These are phyloP conservation scores for Stylophora pistillata DNA, from an alignment of 64 coral and sea anemone species.

Conservation along the genomic window DNA sequence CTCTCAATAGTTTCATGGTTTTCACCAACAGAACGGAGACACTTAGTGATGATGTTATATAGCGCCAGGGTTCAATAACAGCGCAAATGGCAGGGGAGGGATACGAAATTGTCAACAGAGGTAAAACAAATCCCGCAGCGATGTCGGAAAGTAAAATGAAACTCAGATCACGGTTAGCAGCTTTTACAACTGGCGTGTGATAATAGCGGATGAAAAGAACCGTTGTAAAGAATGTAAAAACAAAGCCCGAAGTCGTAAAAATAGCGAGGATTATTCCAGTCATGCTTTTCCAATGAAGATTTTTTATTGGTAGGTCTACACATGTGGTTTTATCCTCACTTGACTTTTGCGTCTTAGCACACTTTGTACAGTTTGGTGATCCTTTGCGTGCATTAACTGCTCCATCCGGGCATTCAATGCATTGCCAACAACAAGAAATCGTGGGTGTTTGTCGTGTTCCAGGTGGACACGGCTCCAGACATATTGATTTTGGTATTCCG, in stretches of 20 bases:
- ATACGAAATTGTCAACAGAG: slow-evolving; percentile 14
- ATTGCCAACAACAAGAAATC: slow-evolving; percentile 73
- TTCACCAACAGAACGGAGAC: slow-evolving; percentile 55
- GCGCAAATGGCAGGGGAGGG: slow-evolving; percentile 48
- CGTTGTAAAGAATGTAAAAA: slow-evolving; percentile 9
- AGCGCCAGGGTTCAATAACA: slow-evolving; percentile 47
- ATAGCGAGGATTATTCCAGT: slow-evolving; percentile 30
- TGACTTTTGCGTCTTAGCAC: slow-evolving; percentile 32
- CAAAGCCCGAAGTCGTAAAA: slow-evolving; percentile 19
- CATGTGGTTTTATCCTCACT: slow-evolving; percentile 51
- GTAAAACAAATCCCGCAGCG: slow-evolving; percentile 31
- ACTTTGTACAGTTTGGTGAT: slow-evolving; percentile 42
- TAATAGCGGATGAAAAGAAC: slow-evolving; percentile 19
- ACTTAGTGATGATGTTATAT: slow-evolving; percentile 43
- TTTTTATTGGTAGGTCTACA: slow-evolving; percentile 27
- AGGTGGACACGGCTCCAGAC: slow-evolving; percentile 55
- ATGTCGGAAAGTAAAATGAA: slow-evolving; percentile 14
- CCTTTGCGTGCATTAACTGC: slow-evolving; percentile 21
- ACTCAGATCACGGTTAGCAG: slow-evolving; percentile 55
- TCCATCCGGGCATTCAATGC: slow-evolving; percentile 65
- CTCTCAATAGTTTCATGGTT: slow-evolving; percentile 47
- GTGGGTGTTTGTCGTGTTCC: slow-evolving; percentile 62
- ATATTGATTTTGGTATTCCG: slow-evolving; percentile 56
- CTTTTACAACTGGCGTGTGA: slow-evolving; percentile 47
- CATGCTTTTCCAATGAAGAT: slow-evolving; percentile 45